Base-by-base conservation (phyloP, 2,113 vertebrate genomes). In the Labrus mixtus region DNA sequence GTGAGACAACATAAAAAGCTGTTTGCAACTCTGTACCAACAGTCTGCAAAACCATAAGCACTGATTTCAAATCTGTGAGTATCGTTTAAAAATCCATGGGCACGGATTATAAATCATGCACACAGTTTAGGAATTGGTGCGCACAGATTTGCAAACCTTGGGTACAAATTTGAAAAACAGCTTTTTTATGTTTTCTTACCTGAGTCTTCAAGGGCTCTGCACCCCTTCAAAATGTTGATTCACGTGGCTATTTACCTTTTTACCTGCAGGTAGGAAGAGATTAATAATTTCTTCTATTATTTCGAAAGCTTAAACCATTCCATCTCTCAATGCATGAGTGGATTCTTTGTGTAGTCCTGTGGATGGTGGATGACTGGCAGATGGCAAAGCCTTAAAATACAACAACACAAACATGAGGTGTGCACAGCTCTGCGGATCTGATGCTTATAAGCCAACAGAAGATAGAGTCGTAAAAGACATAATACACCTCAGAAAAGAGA, bases 401-500 rank as follows among this genome's bases (percentile, higher is more conserved):
- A 79, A 70, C 78, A 82, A 88, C 78, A 87, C 76, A 89, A 82
- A 90, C 79, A 83, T 22, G 64, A 68, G 79, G 87, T 83, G 80
- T 73, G 45, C 59, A 68, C 74, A 68, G 82, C 75, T 89, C 87
- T 76, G 50, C 48, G 79, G 73, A 68, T 89, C 57, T 83, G 81
- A 82, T 69, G 80, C 76, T 78, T 70, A 3, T 79, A 82, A 90
- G 88, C 83, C 77, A 72, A 86, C 68, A 84, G 83, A 76, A 78
- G 73, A 83, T 58, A 86, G 79, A 87, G 85, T 64, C 62, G 83
- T 87, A 90, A 89, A 88, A 92, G 90, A 90, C 78, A 87, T 86
- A 91, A 92, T 83, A 78, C 76, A 85, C 77, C 84, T 84, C 75
- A 81, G 84, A 90, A 90, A 87, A 91, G 87, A 85, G 86, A 90